These are phyloP conservation scores for Allolobophora icterica DNA, from an alignment of 2,888 invertebrate genomes.

Conservation along the genomic window DNA sequence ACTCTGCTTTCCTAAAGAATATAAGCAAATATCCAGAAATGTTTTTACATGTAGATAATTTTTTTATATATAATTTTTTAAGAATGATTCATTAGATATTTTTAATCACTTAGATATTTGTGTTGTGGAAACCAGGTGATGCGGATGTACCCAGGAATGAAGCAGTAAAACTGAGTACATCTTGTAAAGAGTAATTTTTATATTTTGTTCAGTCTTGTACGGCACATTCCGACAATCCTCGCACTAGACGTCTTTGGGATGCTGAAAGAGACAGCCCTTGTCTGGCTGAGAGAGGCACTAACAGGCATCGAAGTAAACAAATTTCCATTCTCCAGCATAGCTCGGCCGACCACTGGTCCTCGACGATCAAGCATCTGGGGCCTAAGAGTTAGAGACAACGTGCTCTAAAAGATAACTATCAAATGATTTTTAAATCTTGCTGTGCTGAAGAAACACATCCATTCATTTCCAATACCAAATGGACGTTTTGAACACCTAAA, in stretches of 20 bases:
- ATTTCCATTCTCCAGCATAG: conserved; percentile 82
- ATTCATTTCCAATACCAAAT: background rate
- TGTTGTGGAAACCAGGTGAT: background rate
- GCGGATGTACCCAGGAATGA: background rate
- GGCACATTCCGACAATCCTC: conserved; percentile 68
- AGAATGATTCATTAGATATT: too few species aligned
- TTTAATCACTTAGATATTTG: too few species aligned
- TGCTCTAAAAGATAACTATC: background rate
- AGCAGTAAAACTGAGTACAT: background rate
- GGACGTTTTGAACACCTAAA: background rate
- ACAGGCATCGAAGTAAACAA: conserved; percentile 74
- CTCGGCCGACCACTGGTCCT: conserved; percentile 83
- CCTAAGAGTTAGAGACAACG: conserved; percentile 68
- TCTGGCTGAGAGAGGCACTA: conserved; percentile 70
- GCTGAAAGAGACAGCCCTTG: conserved; percentile 72
- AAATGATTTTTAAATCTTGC: too few species aligned
- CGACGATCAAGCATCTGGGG: conserved; percentile 90
- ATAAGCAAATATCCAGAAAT: background rate
- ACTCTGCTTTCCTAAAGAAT: background rate
- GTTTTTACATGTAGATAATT: background rate
- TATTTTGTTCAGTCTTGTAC: conserved; percentile 67
- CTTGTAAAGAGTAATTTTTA: background rate
- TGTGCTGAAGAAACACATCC: background rate
- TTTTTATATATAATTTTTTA: too few species aligned
- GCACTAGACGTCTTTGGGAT: conserved; percentile 85